Evolutionary conservation across 1,140 invertebrate species (phyloP).

Genomic region (Steinernema khuongi): DNA sequence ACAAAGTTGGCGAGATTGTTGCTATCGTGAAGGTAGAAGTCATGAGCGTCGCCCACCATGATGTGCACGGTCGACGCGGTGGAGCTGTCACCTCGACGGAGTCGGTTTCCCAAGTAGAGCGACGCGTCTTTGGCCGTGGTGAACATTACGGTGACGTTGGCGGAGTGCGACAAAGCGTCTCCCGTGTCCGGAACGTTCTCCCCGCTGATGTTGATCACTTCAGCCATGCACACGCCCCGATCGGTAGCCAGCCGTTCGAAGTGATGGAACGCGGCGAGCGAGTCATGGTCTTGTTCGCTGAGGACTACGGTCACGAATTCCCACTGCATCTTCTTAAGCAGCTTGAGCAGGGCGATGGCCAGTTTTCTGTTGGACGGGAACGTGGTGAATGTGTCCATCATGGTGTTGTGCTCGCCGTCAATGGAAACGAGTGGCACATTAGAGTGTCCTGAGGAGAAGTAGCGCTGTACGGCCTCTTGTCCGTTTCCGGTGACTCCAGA

Average conservation of each 20-base stretch:
- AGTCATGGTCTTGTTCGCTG: conserved; percentile 39
- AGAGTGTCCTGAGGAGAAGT: conserved; percentile 35
- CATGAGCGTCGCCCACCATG: conserved; percentile 53
- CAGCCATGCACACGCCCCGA: conserved; percentile 41
- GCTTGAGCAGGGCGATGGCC: conserved; percentile 41
- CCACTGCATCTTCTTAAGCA: conserved; percentile 47
- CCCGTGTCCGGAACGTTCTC: conserved; percentile 27
- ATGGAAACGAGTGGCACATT: conserved; percentile 38
- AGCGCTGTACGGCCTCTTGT: conserved; percentile 34
- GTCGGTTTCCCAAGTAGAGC: conserved; percentile 36
- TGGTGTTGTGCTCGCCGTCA: conserved; percentile 32
- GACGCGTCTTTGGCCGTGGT: conserved; percentile 45
- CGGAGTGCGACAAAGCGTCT: neutral
- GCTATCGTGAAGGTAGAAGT: conserved; percentile 48
- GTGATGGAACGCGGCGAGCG: conserved; percentile 37
- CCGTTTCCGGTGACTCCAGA: conserved; percentile 32
- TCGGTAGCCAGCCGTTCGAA: conserved; percentile 43
- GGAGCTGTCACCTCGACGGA: conserved; percentile 19
- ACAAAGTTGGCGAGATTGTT: conserved; percentile 41
- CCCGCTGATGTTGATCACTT: conserved; percentile 40
- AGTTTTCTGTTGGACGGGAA: conserved; percentile 32
- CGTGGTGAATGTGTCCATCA: conserved; percentile 32
- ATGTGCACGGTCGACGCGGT: conserved; percentile 36
- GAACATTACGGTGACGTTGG: conserved; percentile 51
- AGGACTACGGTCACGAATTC: conserved; percentile 54